phyloP scores from a whole-genome alignment of 2,113 vertebrate genomes.

The Diphyllodes magnificus region DNA sequence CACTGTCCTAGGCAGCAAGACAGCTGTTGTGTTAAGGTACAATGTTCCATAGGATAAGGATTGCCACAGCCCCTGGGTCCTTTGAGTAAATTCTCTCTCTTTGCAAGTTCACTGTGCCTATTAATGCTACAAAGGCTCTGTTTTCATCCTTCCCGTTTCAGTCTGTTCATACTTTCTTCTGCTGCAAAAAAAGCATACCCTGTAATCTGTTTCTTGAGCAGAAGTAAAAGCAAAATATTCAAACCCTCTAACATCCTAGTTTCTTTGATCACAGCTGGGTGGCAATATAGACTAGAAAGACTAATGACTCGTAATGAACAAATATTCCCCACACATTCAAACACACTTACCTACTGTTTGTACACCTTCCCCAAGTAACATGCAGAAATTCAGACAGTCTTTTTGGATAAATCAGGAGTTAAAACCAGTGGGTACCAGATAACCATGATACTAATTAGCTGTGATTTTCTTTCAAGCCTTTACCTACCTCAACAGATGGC shows the following conservation, averaged over 20 bases:
- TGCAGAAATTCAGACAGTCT: background rate
- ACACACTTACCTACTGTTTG: background rate
- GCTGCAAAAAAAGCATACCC: background rate
- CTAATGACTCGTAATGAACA: background rate
- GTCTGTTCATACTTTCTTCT: background rate
- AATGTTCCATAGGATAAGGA: background rate
- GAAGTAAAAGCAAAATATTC: background rate
- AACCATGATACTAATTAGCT: background rate
- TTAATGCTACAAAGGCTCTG: background rate
- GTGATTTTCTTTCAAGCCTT: background rate
- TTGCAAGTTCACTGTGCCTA: background rate
- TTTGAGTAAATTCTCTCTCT: background rate
- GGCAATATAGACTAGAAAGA: slow-evolving; percentile 35
- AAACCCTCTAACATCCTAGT: background rate
- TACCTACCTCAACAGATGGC: background rate
- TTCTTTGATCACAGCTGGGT: slow-evolving; percentile 49
- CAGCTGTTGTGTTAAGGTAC: background rate
- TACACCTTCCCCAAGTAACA: background rate
- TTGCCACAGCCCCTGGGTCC: background rate
- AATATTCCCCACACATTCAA: background rate
- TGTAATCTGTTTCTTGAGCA: background rate
- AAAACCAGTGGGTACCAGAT: background rate
- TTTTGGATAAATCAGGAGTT: background rate
- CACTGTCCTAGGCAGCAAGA: background rate
- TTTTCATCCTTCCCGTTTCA: background rate